Evolutionary conservation across 2,888 invertebrate genomes (phyloP).

Genomic region (Cryptocephalus primarius): DNA sequence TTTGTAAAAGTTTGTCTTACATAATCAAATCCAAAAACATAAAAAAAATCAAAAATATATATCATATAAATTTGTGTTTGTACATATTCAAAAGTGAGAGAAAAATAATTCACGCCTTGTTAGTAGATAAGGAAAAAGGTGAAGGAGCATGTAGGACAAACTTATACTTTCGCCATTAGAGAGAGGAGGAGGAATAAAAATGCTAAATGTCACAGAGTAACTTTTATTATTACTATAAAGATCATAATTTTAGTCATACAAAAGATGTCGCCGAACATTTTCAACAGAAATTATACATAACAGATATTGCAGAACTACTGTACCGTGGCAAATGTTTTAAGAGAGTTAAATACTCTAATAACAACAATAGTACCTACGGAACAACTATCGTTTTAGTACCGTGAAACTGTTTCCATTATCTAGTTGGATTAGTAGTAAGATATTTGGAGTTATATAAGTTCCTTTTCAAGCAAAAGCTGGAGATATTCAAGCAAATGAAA

Average conservation of each 20-base stretch:
- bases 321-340: too few relatives aligned
- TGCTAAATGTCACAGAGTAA: neutral
- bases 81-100: neutral
- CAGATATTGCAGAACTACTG: too few relatives aligned
- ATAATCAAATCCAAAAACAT: neutral
- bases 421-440: too few relatives aligned
- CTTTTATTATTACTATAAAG: constrained; percentile 6
- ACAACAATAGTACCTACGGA: too few relatives aligned
- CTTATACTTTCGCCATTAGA: neutral
- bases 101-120: constrained; percentile 14
- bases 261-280: constrained; percentile 2
- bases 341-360: too few relatives aligned
- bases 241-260: constrained; percentile 4
- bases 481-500: too few relatives aligned
- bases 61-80: neutral
- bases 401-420: too few relatives aligned
- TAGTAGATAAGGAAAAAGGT: constrained; percentile 15
- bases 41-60: too few relatives aligned
- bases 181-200: constrained; percentile 5
- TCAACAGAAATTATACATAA: too few relatives aligned
- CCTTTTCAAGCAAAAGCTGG: too few relatives aligned
- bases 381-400: too few relatives aligned
- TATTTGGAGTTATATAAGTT: too few relatives aligned
- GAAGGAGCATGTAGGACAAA: constrained; percentile 1
- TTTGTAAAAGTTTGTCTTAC: neutral